Evolutionary conservation across 1,140 invertebrate species (phyloP), one percentile per base, ranked within the genome.

Genomic region (Sitobion miscanthi): DNA sequence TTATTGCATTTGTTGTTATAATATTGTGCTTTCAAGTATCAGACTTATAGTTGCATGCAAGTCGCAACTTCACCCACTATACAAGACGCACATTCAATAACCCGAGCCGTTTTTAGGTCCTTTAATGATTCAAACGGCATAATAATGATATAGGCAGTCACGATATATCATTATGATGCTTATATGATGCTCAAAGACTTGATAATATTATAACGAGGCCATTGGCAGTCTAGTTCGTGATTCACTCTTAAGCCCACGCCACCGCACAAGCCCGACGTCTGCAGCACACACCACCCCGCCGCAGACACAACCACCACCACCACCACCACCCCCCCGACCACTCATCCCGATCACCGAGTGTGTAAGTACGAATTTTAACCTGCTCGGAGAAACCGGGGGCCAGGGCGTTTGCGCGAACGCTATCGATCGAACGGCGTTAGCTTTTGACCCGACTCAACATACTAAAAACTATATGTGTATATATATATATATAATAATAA

Each of bases 401-500:
- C 25, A 93, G 77, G 57, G 91, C 91, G 91, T 83, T 93, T 93
- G 91, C 89, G 89, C 89, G 89, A 69, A 69, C 57, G 38, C 35
- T 90, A 90, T 90, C 89, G 89, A 93, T 93, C 91, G 91, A 45
- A 14, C 42, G 3, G 91, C 14, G 77, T 92, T 85, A 42, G 91
- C 91, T 93, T 93, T 93, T 93, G 77, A 93, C 91, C 91, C 91
- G 91, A 93, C 91, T 93, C 91, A 93, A 93, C 91, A 92, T 85
- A 54, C 77, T n/a, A 77, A 91, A 90, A 47, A 77, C 90, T 57
- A 2, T 90, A 52, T 52, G 49, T n/a, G 30, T 35, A 21, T 49
- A 21, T n/a, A 30, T 45, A 9, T 86, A 49, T 49, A 35, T 35
- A 88, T 45, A 47, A 85, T 85, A 85, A 88, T 45, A 47, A 85